phyloP scores from a whole-genome alignment of 2,888 invertebrate species.

The Heliconius ismenius region DNA sequence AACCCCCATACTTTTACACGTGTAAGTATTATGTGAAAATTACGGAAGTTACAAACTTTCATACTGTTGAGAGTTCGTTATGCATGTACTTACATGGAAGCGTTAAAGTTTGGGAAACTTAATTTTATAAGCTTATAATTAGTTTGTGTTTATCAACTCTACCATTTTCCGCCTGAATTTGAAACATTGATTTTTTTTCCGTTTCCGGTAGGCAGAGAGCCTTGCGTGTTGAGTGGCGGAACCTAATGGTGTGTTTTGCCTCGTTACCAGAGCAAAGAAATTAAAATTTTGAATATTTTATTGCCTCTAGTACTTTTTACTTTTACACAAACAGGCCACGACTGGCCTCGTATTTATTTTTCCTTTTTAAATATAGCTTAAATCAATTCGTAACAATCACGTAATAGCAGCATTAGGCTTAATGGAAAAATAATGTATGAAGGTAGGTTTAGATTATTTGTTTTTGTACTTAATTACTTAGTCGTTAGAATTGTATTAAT shows the following conservation, averaged over 20 bases:
- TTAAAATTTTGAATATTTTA: neutral
- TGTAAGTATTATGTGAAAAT: constrained; percentile 25
- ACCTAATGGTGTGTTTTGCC: no score
- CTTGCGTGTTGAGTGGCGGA: no score
- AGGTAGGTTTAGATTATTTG: neutral
- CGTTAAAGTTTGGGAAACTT: constrained; percentile 1
- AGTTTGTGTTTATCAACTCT: neutral
- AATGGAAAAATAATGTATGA: neutral
- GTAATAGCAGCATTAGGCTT: constrained; percentile 11
- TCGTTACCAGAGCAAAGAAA: neutral
- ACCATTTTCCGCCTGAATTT: neutral
- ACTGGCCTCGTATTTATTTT: neutral
- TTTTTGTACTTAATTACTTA: neutral
- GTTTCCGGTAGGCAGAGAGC: no score
- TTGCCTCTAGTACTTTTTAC: neutral
- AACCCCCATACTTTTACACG: constrained; percentile 18
- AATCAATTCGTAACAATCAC: neutral
- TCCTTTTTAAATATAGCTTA: neutral
- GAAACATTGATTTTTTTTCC: neutral
- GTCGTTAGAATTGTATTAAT: neutral
- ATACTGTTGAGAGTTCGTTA: constrained; percentile 1
- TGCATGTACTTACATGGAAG: constrained; percentile 1
- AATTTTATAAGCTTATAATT: neutral
- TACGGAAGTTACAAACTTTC: constrained; percentile 12
- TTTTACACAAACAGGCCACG: neutral